Evolutionary conservation across 2,113 vertebrate species (phyloP), one percentile per base, ranked within the genome.

Genomic region (Silurus glanis): DNA sequence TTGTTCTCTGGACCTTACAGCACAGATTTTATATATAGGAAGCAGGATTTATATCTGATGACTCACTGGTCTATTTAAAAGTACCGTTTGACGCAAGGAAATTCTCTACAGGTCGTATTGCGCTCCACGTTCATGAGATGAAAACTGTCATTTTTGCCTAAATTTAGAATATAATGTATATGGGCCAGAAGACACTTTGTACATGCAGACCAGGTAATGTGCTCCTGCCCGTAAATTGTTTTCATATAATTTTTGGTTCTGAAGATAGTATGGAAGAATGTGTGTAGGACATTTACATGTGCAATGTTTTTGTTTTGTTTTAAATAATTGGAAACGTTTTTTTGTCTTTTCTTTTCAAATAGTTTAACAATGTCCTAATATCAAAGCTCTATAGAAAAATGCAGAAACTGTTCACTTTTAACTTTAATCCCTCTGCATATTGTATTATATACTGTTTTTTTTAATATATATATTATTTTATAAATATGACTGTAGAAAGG

Each of bases 391-490:
- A 23, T 23, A 62, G 37, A 37, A 51, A 82, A 66, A 66, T 78
- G 53, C 53, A 47, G 49, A 72, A 83, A 55, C 47, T 79, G 47
- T 79, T 66, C 28, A 72, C 4, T 16, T 56, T 64, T 74, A 62
- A 12, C 7, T 69, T 17, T 21, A 69, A 5, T 75, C 10, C 47
- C 59, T 47, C 2, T 53, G 82, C 9, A 81, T 71, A 91, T 87
- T 93, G 88, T 90, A 80, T 91, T 92, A 89, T 91, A 87, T 89
- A 91, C 87, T 91, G 83, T 83, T 90, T 82, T 71, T 4, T 85
- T 69, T 49, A 17, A 64, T 37, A 74, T 17, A 47, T 51, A 14
- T 66, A 66, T 93, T 78, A 56, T 59, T 67, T 92, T 66, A 86
- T 85, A 25, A 55, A 61, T 80, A 21, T 59, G 28, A 72, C 62